Evolutionary conservation across 2,113 vertebrate species (phyloP), one percentile per base, ranked within the genome.

Genomic region (Ammospiza caudacuta): DNA sequence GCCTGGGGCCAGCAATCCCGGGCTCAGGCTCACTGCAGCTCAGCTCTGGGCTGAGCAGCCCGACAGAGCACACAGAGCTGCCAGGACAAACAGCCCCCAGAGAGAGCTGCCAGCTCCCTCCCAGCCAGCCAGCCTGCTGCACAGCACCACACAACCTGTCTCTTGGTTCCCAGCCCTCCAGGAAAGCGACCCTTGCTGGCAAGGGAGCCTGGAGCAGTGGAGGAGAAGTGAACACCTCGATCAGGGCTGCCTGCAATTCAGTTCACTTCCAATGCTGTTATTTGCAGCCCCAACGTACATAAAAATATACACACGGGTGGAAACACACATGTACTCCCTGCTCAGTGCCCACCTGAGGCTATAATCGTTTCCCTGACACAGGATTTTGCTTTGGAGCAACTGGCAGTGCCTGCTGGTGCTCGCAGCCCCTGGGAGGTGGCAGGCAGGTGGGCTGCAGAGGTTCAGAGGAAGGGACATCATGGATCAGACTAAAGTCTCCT

Each of bases 31-130:
- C 80, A 11, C 69, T 68, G 89, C 87, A 95, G 87, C 92, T 93
- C 52, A 18, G 89, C 95, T 95, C 92, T 2, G 31, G 57, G 80
- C 72, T 88, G 52, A 91, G 87, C 86, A 96, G 95, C 82, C 81
- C 22, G 27, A 62, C 84, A 77, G 55, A 86, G 88, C 64, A 37
- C n/a, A 13, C 47, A 68, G 73, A 84, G 81, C 77, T 91, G 91
- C 83, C 91, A 94, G 92, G 9, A 94, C 61, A 81, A 96, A 89
- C 92, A 97, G 87, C 92, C 83, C 79, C 86, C 75, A 63, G 28
- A 86, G 3, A 28, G 59, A 76, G 83, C 74, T 95, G 89, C 94
- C 91, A 91, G 25, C 69, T 58, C 74, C 24, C 81, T 87, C 41
- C 49, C 86, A 75, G 77, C 7, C 83, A 89, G 66, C 58, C 61